phyloP scores from a whole-genome alignment of 2,113 vertebrate species.

The Mormyrus lacerda region DNA sequence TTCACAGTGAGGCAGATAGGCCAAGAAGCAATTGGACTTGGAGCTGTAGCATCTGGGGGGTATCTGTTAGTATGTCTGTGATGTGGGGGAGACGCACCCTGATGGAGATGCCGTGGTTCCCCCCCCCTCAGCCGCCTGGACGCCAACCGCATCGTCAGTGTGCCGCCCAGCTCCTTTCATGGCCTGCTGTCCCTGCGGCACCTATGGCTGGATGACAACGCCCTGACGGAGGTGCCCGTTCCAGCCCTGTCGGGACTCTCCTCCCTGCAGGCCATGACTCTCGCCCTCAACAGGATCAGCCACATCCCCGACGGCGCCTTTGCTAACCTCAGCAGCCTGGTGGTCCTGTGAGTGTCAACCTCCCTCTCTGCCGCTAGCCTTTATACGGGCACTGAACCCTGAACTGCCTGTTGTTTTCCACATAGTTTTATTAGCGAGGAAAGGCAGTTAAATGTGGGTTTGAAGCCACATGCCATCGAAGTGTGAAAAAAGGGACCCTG shows the following conservation, averaged over 20 bases:
- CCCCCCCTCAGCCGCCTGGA: slow-evolving; percentile 63
- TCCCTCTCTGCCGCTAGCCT: not conserved
- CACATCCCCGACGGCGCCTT: slow-evolving; percentile 73
- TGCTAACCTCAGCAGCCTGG: slow-evolving; percentile 68
- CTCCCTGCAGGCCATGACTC: slow-evolving; percentile 73
- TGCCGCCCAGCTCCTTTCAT: slow-evolving; percentile 65
- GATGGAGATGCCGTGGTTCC: not conserved
- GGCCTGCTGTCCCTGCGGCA: slow-evolving; percentile 68
- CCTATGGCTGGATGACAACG: slow-evolving; percentile 78
- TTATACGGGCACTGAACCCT: not conserved
- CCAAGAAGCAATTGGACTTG: not conserved
- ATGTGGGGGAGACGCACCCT: not conserved
- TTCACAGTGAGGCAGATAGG: not conserved
- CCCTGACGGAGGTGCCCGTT: slow-evolving; percentile 68
- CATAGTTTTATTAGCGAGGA: not conserved
- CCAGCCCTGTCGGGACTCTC: slow-evolving; percentile 65
- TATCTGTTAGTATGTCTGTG: not conserved
- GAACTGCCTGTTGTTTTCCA: not conserved
- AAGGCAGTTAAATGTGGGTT: not conserved
- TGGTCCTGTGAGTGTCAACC: slow-evolving; percentile 71
- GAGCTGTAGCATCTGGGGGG: not conserved
- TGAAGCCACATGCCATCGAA: not conserved
- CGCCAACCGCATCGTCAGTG: slow-evolving; percentile 72
- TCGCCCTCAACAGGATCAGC: slow-evolving; percentile 76
- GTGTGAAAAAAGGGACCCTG: not conserved